Conservation (phyloP, 2,888 invertebrate genomes). For the Podabrus alpinus region DNA sequence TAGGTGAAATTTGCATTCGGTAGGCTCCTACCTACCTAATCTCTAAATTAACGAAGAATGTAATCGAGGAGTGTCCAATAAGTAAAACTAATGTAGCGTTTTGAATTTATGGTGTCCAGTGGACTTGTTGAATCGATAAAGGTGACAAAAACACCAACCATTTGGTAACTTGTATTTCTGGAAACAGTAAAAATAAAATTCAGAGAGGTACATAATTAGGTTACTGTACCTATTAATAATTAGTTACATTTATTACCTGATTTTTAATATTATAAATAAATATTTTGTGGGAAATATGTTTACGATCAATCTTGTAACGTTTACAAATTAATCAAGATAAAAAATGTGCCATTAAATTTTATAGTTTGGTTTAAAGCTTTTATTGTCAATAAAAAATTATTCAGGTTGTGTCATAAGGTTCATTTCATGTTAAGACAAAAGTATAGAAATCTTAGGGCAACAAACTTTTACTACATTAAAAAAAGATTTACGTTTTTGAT, state of each 20-base stretch:
- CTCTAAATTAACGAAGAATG: constrained; percentile 12
- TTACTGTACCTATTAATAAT: not conserved
- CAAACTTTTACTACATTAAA: not conserved
- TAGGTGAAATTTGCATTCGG: not conserved
- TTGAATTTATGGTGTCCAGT: constrained; percentile 50
- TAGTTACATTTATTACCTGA: not conserved
- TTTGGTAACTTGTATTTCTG: constrained; percentile 12
- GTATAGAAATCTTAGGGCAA: not conserved
- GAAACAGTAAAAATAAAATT: not conserved
- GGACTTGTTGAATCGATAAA: constrained; percentile 52
- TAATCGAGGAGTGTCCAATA: constrained; percentile 42
- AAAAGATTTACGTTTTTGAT: not conserved
- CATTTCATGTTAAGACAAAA: not conserved
- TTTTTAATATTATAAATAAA: not conserved
- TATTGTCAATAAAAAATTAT: constrained; percentile 20
- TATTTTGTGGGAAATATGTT: constrained; percentile 11
- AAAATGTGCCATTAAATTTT: constrained; percentile 18
- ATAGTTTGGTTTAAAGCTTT: constrained; percentile 12
- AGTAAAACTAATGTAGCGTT: constrained; percentile 47
- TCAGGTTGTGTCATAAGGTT: not conserved
- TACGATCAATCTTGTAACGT: constrained; percentile 22
- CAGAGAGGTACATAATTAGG: not conserved
- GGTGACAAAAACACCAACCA: constrained; percentile 37
- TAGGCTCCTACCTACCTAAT: not conserved
- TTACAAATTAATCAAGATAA: constrained; percentile 27